A percentile compares a stretch with the other conserved stretches of the same genome.
Conservation (phyloP, 2,797 vertebrate species). For the Urosaurus nigricauda region DNA sequence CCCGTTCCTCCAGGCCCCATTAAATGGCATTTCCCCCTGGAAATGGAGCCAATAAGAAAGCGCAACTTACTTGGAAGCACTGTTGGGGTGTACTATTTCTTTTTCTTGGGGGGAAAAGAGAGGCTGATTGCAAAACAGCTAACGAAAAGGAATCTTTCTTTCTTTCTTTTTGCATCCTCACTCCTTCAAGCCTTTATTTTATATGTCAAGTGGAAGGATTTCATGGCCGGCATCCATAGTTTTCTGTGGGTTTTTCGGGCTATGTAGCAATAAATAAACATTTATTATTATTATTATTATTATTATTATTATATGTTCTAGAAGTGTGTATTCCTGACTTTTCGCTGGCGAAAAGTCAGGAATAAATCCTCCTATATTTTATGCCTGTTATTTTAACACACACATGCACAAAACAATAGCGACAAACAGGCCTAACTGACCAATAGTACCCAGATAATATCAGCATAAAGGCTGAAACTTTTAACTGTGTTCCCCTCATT, state of each 20-base stretch:
- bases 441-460: not conserved
- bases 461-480: not conserved
- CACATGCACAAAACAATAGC: not conserved
- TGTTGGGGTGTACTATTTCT: not conserved
- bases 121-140: not conserved
- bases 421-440: not conserved
- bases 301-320: no score
- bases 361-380: not conserved
- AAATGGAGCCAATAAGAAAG: conserved; percentile 10
- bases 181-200: not conserved
- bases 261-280: no score
- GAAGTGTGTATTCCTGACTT: no score
- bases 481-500: not conserved
- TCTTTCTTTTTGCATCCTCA: no score
- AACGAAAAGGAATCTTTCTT: no score
- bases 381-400: not conserved
- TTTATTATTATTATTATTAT: no score
- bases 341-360: no score
- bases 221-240: no score
- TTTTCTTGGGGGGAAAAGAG: not conserved
- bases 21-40: not conserved
- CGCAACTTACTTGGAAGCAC: not conserved
- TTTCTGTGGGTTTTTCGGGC: no score
- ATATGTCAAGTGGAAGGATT: no score
- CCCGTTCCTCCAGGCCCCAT: not conserved